phyloP scores from a whole-genome alignment of 2,113 vertebrate genomes.

The Pseudorectes ferrugineus region DNA sequence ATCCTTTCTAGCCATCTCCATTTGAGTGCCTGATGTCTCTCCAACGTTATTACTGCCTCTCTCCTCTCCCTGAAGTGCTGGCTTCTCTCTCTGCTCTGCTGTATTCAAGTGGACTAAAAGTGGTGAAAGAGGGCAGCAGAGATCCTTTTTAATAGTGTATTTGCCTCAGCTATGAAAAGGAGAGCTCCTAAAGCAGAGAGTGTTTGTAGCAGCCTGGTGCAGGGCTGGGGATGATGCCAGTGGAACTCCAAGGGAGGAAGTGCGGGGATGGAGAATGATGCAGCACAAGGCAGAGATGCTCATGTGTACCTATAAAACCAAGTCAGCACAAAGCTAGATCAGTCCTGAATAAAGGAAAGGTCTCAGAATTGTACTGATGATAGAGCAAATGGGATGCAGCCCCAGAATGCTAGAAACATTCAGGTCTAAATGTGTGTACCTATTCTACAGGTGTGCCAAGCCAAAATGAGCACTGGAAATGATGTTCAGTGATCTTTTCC shows the following conservation, averaged over 20 bases:
- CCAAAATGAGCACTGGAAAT: background rate
- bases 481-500: background rate
- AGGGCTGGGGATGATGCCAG: background rate
- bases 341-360: background rate
- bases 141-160: background rate
- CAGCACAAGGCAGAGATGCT: background rate
- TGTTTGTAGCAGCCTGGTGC: background rate
- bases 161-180: background rate
- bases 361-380: background rate
- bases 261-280: background rate
- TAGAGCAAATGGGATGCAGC: slow-evolving; percentile 9
- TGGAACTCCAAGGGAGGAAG: background rate
- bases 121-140: slow-evolving; percentile 57
- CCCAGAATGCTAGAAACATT: background rate
- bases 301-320: background rate
- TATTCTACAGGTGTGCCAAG: background rate
- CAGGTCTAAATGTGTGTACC: background rate
- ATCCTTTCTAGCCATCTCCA: background rate
- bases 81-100: background rate
- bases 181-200: background rate
- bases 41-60: background rate
- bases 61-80: background rate
- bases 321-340: background rate
- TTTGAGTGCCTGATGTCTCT: background rate
- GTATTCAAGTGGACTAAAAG: background rate